Conservation (phyloP, 2,113 vertebrate genomes). For the Scalopus aquaticus region DNA sequence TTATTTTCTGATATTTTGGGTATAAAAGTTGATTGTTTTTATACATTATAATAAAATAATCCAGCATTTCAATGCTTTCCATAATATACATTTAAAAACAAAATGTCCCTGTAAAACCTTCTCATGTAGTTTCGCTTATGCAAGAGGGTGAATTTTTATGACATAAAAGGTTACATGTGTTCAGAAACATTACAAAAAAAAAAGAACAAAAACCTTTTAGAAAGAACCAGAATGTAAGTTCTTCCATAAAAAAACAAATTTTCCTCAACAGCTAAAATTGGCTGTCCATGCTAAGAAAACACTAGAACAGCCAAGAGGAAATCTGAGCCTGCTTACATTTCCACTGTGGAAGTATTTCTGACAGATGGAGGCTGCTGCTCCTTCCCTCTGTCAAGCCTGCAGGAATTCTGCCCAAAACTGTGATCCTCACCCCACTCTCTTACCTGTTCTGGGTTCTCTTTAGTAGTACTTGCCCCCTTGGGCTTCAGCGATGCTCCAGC, state of each 20-base stretch:
- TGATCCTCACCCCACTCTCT: neutral
- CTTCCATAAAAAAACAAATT: constrained; percentile 44
- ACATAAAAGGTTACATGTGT: neutral
- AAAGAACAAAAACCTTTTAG: constrained; percentile 42
- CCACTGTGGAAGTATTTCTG: neutral
- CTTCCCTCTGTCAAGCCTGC: neutral
- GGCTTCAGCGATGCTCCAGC: neutral
- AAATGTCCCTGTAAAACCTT: neutral
- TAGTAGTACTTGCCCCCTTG: no score
- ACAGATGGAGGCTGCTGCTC: neutral
- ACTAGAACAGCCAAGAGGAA: constrained; percentile 32
- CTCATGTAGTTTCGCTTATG: neutral
- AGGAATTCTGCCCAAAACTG: neutral
- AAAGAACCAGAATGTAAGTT: constrained; percentile 10
- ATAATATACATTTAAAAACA: neutral
- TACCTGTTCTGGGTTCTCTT: no score
- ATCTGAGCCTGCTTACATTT: neutral
- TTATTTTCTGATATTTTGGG: constrained; percentile 14
- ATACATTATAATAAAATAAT: neutral
- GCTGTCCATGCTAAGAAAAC: constrained; percentile 44
- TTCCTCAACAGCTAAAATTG: constrained; percentile 49
- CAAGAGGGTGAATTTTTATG: neutral
- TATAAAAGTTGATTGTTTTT: neutral
- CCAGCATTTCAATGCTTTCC: neutral
- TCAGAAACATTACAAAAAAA: neutral